Conservation (phyloP, 2,797 vertebrate genomes). For the Amblyopsis hoosieri region DNA sequence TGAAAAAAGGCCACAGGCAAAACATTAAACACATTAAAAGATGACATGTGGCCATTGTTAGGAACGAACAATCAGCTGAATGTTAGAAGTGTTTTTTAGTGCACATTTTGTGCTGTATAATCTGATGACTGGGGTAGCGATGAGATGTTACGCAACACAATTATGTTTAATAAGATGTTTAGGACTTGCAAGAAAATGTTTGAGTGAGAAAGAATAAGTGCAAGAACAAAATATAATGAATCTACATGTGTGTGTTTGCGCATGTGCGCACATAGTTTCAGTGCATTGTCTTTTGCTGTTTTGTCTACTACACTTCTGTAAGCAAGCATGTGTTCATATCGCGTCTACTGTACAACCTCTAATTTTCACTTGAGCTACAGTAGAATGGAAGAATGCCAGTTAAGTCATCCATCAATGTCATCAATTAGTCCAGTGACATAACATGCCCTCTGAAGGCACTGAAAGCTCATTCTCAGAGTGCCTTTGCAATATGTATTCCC, state of each 20-base stretch:
- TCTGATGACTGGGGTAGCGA: constrained; percentile 31
- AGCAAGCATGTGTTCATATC: neutral
- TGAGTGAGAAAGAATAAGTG: neutral
- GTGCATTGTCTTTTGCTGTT: no score
- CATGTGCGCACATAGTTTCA: neutral
- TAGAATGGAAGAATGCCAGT: neutral
- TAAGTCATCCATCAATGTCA: constrained; percentile 10
- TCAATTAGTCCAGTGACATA: constrained; percentile 8
- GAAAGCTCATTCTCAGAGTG: neutral
- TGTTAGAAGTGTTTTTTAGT: constrained; percentile 27
- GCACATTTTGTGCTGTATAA: constrained; percentile 11
- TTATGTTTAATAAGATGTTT: constrained; percentile 1
- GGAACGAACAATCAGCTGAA: constrained; percentile 44
- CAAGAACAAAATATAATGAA: neutral
- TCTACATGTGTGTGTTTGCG: no score
- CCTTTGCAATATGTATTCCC: neutral
- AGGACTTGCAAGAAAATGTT: neutral
- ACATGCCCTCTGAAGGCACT: neutral
- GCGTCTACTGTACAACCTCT: neutral
- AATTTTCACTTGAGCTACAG: neutral
- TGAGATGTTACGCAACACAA: neutral
- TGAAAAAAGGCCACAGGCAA: constrained; percentile 57
- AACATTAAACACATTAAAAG: constrained; percentile 1
- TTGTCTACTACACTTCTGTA: no score
- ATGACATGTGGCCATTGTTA: constrained; percentile 38